Conservation (phyloP, 2,797 vertebrate genomes). For the Clarias platycephalus region DNA sequence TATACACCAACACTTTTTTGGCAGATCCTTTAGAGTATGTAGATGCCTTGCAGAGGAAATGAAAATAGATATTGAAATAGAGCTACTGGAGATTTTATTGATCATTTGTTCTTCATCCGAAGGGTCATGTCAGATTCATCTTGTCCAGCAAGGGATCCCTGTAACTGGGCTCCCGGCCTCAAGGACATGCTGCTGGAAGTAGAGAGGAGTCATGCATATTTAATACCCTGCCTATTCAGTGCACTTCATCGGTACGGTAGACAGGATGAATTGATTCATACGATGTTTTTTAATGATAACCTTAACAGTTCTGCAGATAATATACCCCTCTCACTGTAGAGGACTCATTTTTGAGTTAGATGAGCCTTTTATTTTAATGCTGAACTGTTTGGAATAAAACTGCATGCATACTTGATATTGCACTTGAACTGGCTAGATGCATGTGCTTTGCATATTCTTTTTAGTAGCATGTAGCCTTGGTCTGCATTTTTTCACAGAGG, state of each 20-base stretch:
- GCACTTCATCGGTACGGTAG: conserved; percentile 17
- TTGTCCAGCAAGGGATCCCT: conserved; percentile 22
- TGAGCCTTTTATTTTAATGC: background rate
- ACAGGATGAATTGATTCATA: conserved; percentile 1
- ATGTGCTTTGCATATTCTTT: conserved; percentile 3
- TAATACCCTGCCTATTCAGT: conserved; percentile 52
- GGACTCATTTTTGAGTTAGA: background rate
- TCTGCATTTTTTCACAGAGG: background rate
- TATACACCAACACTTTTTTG: background rate
- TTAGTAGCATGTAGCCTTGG: background rate
- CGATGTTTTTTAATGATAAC: background rate
- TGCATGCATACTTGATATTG: background rate
- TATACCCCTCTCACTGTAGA: background rate
- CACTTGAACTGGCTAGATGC: background rate
- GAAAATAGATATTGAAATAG: conserved; percentile 46
- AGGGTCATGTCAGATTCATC: conserved; percentile 32
- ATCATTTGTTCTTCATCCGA: conserved; percentile 35
- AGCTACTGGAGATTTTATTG: conserved; percentile 42
- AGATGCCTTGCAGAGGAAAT: conserved; percentile 45
- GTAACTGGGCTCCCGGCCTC: conserved; percentile 31
- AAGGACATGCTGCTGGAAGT: conserved; percentile 53
- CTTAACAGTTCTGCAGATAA: conserved; percentile 6
- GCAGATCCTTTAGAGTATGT: conserved; percentile 8
- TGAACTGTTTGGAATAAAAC: conserved; percentile 1
- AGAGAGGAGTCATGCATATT: conserved; percentile 60